Evolutionary conservation across 2,797 vertebrate genomes (phyloP).

Genomic region (Siniperca obscura): DNA sequence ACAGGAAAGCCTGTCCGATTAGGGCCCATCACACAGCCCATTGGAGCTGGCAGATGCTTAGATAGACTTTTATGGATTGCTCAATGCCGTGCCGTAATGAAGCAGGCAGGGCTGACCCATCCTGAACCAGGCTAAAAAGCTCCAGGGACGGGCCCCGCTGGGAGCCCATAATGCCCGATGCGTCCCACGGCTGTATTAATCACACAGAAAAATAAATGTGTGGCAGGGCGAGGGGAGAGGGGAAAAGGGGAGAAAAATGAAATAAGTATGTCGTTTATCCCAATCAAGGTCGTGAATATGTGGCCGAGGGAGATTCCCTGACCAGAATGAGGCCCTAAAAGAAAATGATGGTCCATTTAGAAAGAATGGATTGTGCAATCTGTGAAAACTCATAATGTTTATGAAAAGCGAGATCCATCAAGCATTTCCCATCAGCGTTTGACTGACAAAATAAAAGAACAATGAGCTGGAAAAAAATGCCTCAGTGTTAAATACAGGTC

Average conservation of each 20-base stretch:
- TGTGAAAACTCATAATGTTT: constrained; percentile 75
- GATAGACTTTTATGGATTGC: constrained; percentile 99
- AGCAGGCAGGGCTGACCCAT: constrained; percentile 92
- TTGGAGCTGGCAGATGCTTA: constrained; percentile 98
- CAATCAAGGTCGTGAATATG: constrained; percentile 79
- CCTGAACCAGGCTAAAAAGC: constrained; percentile 91
- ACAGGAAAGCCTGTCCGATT: constrained; percentile 86
- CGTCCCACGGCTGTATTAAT: constrained; percentile 92
- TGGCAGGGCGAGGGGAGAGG: constrained; percentile 78
- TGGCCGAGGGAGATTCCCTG: constrained; percentile 65
- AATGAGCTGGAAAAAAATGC: constrained; percentile 35
- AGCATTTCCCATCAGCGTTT: constrained; percentile 69
- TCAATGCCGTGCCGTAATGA: constrained; percentile 96
- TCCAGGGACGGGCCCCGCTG: constrained; percentile 90
- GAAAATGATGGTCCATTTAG: constrained; percentile 75
- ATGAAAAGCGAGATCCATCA: constrained; percentile 73
- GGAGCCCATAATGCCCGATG: constrained; percentile 91
- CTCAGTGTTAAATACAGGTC: constrained; percentile 46
- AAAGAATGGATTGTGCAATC: constrained; percentile 74
- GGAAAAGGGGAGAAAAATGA: constrained; percentile 59
- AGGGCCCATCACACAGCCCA: constrained; percentile 93
- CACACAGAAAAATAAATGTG: constrained; percentile 94
- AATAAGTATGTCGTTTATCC: constrained; percentile 80
- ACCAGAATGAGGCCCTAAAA: constrained; percentile 67
- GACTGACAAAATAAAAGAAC: constrained; percentile 55